phyloP scores from a whole-genome alignment of 2,113 vertebrate species.

The Cephalophus harveyi region DNA sequence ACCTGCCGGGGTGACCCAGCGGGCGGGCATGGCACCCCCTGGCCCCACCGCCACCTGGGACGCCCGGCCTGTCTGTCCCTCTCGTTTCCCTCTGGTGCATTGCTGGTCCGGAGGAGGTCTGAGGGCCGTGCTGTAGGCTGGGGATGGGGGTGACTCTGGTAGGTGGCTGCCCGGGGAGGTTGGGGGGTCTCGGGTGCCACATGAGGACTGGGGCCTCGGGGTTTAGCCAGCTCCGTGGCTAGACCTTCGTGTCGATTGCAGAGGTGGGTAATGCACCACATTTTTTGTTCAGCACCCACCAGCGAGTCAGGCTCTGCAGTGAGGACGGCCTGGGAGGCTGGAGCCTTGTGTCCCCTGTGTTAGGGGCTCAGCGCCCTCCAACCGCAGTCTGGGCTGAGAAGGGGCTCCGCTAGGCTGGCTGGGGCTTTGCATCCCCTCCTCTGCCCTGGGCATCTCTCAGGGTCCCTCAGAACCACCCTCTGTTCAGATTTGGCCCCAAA shows the following conservation, averaged over 20 bases:
- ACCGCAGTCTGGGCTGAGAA: background rate
- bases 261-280: fast-evolving
- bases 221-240: fast-evolving
- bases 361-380: background rate
- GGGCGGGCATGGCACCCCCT: fast-evolving
- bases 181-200: background rate
- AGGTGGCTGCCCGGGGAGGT: fast-evolving
- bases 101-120: background rate
- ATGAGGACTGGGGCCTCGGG: background rate
- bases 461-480: background rate
- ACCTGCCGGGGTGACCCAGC: no score
- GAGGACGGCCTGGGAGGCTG: background rate
- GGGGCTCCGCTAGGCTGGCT: background rate
- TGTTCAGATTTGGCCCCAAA: background rate
- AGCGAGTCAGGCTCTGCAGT: background rate
- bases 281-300: background rate
- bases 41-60: background rate
- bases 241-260: background rate
- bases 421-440: background rate
- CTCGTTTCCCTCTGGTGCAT: fast-evolving
- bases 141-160: background rate
- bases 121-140: no score
- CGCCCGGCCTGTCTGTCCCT: no score
- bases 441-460: background rate
- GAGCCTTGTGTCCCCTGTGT: background rate